Evolutionary conservation across 2,113 vertebrate genomes (phyloP), one percentile per base, ranked within the genome.

Genomic region (Excalfactoria chinensis): DNA sequence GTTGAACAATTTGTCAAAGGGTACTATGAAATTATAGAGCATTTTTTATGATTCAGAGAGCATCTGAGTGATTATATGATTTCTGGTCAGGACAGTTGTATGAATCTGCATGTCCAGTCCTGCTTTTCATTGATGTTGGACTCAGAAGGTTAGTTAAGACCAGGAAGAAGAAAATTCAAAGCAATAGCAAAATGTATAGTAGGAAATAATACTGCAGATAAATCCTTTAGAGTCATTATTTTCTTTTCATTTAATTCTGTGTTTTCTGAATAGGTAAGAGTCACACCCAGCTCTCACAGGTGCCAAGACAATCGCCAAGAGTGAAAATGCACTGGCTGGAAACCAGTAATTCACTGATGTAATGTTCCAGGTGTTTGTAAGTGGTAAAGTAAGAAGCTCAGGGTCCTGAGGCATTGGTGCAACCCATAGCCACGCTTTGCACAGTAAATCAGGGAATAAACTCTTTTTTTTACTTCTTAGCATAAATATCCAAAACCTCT

Each of bases 361-460:
- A 43, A 67, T 51, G 48, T 68, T 93, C 48, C 81, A 93, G 67
- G 17, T 72, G 53, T 12, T 92, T 86, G 78, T 46, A 86, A 64
- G 40, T 28, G 56, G 37, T 34, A 49, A 16, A 66, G 46, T 71
- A 62, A 87, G 59, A 86, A 92, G 74, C 84, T 79, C 60, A 66
- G 44, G 49, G 26, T 55, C 55, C 49, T 63, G 41, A 63, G 69
- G 59, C 51, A 74, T 1, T 76, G n/a, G 7, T 70, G 70, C 21
- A 81, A 79, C 44, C 3, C 0, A 46, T 19, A n/a, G 30, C 20
- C 75, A 63, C 74, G 23, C 26, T 89, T 48, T 69, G 53, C n/a
- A 17, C 40, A 60, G 19, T 83, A 93, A 83, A 76, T 59, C 64
- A 83, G 28, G 34, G 64, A 70, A 58, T 79, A 46, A 37, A 32